Percentiles rank a stretch among this genome's conserved stretches.
Evolutionary conservation across 2,888 invertebrate species (phyloP).

Genomic region (Agrypnus murinus): DNA sequence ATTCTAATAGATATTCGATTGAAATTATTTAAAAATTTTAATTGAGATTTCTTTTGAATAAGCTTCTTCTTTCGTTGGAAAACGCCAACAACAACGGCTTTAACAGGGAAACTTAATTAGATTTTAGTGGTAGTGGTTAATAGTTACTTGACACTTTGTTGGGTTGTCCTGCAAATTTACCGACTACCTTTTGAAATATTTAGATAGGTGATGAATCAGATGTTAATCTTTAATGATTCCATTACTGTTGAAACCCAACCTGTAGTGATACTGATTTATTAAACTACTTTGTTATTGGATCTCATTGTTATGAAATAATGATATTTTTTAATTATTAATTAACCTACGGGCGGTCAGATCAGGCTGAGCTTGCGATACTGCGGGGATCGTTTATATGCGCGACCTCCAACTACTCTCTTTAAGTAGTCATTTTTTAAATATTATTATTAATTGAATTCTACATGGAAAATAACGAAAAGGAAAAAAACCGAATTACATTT

Average conservation of each 20-base stretch:
- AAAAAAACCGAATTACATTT: too few relatives aligned
- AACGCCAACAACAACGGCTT: conserved; percentile 1
- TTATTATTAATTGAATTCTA: too few relatives aligned
- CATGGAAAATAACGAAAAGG: too few relatives aligned
- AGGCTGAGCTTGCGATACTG: conserved; percentile 17
- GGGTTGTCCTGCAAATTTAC: conserved; percentile 33
- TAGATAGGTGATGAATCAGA: conserved; percentile 59
- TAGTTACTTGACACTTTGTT: conserved; percentile 34
- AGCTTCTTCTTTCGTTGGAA: background rate
- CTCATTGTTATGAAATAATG: conserved; percentile 60
- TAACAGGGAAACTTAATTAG: conserved; percentile 29
- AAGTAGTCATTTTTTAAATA: background rate
- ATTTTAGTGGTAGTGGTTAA: conserved; percentile 27
- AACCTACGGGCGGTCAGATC: conserved; percentile 58
- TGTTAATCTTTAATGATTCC: conserved; percentile 67
- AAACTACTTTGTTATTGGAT: conserved; percentile 64
- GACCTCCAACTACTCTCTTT: background rate
- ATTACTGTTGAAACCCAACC: conserved; percentile 63
- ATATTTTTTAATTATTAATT: conserved; percentile 62
- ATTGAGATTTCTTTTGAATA: too few relatives aligned
- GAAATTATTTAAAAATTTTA: too few relatives aligned
- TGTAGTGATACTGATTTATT: conserved; percentile 66
- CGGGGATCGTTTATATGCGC: conserved; percentile 8
- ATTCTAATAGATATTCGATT: too few relatives aligned
- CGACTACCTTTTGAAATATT: conserved; percentile 50